A percentile compares a stretch with the other conserved stretches of the same genome.
phyloP scores from a whole-genome alignment of 2,888 invertebrate species.

The Poecilus cupreus region DNA sequence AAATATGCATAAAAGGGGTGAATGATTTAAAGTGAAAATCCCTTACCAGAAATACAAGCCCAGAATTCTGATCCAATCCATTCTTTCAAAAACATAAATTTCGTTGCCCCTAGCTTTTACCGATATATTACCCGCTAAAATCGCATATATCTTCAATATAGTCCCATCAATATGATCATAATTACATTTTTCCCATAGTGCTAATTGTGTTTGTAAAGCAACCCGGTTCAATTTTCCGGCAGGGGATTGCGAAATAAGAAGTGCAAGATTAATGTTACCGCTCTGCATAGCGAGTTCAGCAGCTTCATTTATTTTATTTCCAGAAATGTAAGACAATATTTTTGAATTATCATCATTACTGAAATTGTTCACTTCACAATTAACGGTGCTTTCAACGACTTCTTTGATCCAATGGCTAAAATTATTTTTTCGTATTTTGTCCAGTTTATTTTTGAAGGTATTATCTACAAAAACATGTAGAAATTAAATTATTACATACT shows the following conservation, averaged over 20 bases:
- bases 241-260: slow-evolving; percentile 79
- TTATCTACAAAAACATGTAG: background rate
- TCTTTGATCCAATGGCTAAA: slow-evolving; percentile 62
- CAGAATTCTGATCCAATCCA: slow-evolving; percentile 89
- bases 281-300: slow-evolving; percentile 74
- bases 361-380: slow-evolving; percentile 53
- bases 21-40: slow-evolving; percentile 24
- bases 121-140: slow-evolving; percentile 79
- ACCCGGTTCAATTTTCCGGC: slow-evolving; percentile 79
- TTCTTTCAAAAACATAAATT: slow-evolving; percentile 80
- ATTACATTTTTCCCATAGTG: slow-evolving; percentile 84
- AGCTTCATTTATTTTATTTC: slow-evolving; percentile 77
- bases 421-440: slow-evolving; percentile 14
- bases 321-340: slow-evolving; percentile 72
- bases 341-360: slow-evolving; percentile 51
- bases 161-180: slow-evolving; percentile 78
- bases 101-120: slow-evolving; percentile 73
- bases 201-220: slow-evolving; percentile 83
- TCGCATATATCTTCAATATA: slow-evolving; percentile 80
- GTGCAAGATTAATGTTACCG: slow-evolving; percentile 78
- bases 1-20: slow-evolving; percentile 21
- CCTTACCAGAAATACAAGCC: slow-evolving; percentile 86
- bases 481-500: too few relatives aligned
- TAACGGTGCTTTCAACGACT: slow-evolving; percentile 66
- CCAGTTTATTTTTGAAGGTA: slow-evolving; percentile 2